A percentile compares a stretch with the other conserved stretches of the same genome.
Evolutionary conservation across 2,797 vertebrate species (phyloP).

Genomic region (Falco naumanni): DNA sequence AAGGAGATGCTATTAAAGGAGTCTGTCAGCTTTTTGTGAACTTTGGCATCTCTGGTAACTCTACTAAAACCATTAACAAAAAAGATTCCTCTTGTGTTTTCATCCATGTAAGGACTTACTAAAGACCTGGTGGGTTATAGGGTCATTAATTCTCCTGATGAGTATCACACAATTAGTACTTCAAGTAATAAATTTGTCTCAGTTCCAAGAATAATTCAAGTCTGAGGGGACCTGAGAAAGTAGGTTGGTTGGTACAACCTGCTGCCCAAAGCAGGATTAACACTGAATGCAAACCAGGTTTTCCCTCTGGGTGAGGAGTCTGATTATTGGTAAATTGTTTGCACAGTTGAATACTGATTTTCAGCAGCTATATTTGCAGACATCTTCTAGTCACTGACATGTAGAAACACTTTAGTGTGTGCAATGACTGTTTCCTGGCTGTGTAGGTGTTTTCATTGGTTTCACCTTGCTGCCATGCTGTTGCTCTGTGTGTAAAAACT

Average conservation of each 20-base stretch:
- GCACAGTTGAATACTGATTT: not conserved
- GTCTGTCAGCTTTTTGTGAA: not conserved
- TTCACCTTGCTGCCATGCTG: not conserved
- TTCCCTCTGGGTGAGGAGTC: not conserved
- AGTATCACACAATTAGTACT: not conserved
- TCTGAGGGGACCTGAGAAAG: not conserved
- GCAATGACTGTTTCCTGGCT: not conserved
- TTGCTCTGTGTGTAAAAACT: not conserved
- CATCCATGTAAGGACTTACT: not conserved
- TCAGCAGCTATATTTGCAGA: not conserved
- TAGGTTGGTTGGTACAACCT: not conserved
- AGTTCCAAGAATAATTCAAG: not conserved
- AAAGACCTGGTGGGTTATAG: not conserved
- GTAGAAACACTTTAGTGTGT: not conserved
- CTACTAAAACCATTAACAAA: not conserved
- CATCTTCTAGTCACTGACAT: not conserved
- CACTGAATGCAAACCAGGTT: not conserved
- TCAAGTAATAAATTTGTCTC: not conserved
- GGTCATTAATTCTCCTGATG: not conserved
- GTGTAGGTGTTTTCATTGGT: not conserved
- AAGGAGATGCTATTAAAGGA: not conserved
- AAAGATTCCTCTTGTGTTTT: not conserved
- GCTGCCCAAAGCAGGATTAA: no score
- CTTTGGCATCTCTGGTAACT: not conserved
- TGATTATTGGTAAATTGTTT: not conserved